Evolutionary conservation across 1,140 invertebrate genomes (phyloP), one percentile per base, ranked within the genome.

Genomic region (Stegodyphus dumicola): DNA sequence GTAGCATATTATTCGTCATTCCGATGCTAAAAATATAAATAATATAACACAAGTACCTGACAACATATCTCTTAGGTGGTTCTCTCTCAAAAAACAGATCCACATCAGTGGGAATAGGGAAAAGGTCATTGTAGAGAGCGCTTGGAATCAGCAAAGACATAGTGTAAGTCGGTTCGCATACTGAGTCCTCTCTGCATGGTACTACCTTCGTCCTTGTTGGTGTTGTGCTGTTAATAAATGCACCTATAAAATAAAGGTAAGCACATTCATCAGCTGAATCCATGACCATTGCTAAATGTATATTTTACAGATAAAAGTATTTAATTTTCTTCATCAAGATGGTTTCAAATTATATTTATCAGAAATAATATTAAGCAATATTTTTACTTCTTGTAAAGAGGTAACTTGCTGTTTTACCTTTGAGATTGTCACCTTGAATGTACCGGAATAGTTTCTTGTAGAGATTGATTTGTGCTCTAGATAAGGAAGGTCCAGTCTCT

Each of bases 391-490:
- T 33, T 33, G 3, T 33, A 3, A 33, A 33, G 33, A 33, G 33
- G 33, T 33, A 33, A 33, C 33, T 33, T 1, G 17, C 6, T 2
- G 33, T 60, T 15, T 74, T 70, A 83, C 86, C 79, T 78, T 83
- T 76, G 6, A 83, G 76, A 18, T 87, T 87, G 54, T 70, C 77
- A 17, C 79, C 86, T 66, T 87, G 78, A 15, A 87, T 83, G 60
- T 87, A 83, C 52, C 77, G 6, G 60, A 87, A 87, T 5, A 87
- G 69, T 74, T 83, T 87, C 49, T 75, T 81, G 79, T 87, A 87
- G 9, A 87, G 64, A 52, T 70, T 71, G 6, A 71, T 87, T 49
- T 77, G 74, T 6, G 86, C 73, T n/a, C 77, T 56, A 10, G 74
- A 71, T 9, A 87, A 49, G 2, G 78, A 77, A 3, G 78, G 73